A percentile compares a stretch with the other conserved stretches of the same genome.
Conservation (phyloP, 1,140 invertebrate species). For the Bombus waltoni region DNA sequence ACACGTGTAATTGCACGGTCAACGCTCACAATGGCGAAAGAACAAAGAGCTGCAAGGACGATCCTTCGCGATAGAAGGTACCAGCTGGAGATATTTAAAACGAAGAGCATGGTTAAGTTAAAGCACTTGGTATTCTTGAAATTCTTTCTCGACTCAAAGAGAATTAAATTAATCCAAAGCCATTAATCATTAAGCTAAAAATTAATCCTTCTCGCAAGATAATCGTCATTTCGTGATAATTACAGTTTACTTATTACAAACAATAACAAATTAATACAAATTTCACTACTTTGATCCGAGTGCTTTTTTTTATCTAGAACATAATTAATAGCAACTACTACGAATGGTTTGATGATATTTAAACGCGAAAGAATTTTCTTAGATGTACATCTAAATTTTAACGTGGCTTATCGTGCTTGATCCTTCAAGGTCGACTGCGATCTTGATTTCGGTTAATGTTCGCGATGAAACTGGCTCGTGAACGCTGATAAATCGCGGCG, state of each 20-base stretch:
- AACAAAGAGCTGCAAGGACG: background rate
- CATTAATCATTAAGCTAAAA: too few species aligned
- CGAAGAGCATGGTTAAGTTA: background rate
- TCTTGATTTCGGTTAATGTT: background rate
- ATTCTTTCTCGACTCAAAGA: background rate
- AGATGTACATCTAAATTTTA: background rate
- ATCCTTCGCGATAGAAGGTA: background rate
- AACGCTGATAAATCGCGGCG: conserved; percentile 13
- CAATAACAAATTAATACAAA: too few species aligned
- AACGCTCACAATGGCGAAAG: background rate
- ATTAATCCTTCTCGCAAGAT: too few species aligned
- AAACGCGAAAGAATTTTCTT: too few species aligned
- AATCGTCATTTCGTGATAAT: too few species aligned
- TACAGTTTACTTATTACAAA: too few species aligned
- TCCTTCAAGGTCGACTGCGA: background rate
- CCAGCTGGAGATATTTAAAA: background rate
- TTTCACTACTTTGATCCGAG: too few species aligned
- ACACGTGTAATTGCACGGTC: background rate
- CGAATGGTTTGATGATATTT: too few species aligned
- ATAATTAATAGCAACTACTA: too few species aligned
- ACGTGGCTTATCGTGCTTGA: background rate
- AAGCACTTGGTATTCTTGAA: background rate
- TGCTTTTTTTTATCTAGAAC: too few species aligned
- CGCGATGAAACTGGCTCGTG: background rate
- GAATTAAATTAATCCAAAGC: too few species aligned